Conservation (phyloP, 1,140 invertebrate species). For the Pseudomyrmex gracilis region DNA sequence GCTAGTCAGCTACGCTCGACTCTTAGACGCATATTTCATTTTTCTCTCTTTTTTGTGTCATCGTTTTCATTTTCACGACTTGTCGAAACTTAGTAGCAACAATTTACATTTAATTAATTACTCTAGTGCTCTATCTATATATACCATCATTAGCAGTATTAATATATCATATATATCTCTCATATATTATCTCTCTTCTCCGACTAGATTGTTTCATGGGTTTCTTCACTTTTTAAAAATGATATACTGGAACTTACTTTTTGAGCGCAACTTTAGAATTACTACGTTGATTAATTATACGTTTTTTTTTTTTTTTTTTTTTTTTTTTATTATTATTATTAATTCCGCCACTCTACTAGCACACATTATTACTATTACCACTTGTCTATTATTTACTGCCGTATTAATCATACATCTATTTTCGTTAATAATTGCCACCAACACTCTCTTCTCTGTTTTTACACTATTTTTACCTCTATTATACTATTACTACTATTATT, state of each 20-base stretch:
- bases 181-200: conserved; percentile 6
- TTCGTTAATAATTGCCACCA: conserved; percentile 40
- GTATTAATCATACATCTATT: background rate
- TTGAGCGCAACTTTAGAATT: conserved; percentile 48
- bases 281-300: background rate
- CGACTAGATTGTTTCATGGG: conserved; percentile 42
- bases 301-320: too few species aligned
- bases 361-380: too few species aligned
- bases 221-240: conserved; percentile 18
- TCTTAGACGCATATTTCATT: conserved; percentile 72
- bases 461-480: background rate
- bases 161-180: conserved; percentile 65
- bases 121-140: conserved; percentile 71
- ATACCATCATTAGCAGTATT: conserved; percentile 71
- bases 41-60: conserved; percentile 46
- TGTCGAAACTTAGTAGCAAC: conserved; percentile 66
- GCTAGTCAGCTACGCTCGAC: conserved; percentile 78
- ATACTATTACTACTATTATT: conserved; percentile 42
- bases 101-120: conserved; percentile 64
- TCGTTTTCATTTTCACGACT: conserved; percentile 62
- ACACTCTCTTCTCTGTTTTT: conserved; percentile 7
- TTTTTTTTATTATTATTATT: too few species aligned
- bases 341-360: conserved; percentile 2
- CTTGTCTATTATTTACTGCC: too few species aligned
- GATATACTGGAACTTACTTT: conserved; percentile 9